Base-by-base conservation (phyloP, 1,140 invertebrate genomes). In the Phenacoccus solenopsis region DNA sequence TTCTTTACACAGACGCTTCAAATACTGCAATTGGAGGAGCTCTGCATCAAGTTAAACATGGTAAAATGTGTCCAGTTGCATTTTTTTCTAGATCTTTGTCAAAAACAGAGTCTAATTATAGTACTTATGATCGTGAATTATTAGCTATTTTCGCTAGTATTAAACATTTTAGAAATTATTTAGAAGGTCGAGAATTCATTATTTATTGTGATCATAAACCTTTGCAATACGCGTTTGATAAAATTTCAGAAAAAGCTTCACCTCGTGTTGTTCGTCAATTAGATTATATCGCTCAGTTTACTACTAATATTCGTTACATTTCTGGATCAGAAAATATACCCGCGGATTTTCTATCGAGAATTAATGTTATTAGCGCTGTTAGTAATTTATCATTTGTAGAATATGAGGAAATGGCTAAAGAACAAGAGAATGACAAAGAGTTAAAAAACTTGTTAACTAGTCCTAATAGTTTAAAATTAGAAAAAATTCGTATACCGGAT, bases 91-190 rank as follows among this genome's bases (percentile, higher is more conserved):
- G 28, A 35, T 22, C 73, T 77, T 12, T 28, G 13, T 1, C 78
- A 76, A 75, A 75, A 72, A 12, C 25, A 28, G 4, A 72, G 73
- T 35, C 20, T 61, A 1, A 28, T 30, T 21, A 32, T 69, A 59
- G 75, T 75, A 24, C 78, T 0, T 82, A 79, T 73, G 80, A 81
- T 69, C 69, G 79, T 7, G 81, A 84, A 73, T 72, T 83, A 1
- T 69, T 82, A 1, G 82, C 79, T 0, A 77, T 80, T 24, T 83
- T 81, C 71, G 57, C 72, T 9, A 74, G 75, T 1, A 73, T 81
- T 0, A 74, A 78, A 69, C 76, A 79, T 67, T 83, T 75, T 9
- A 75, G 79, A 57, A 74, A 79, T 24, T 28, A 82, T 0, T 76
- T 77, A 20, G 79, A 81, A 75, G 79, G 74, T 12, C 73, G 76